Conservation (phyloP, 2,797 vertebrate species). For the Acrossocheilus wenchowensis region DNA sequence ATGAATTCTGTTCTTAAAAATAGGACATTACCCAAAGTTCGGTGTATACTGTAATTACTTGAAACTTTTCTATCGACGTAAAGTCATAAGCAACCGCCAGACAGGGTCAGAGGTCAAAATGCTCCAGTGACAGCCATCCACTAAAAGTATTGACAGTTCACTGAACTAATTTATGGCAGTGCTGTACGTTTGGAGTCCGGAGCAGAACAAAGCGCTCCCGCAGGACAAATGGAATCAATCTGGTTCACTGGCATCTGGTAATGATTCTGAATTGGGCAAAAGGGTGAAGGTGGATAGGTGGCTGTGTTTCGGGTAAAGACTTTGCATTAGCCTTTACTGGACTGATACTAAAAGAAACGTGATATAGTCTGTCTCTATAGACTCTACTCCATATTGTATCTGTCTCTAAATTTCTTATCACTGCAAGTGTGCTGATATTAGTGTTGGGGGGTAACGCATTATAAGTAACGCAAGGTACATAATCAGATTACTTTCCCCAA, state of each 20-base stretch:
- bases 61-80: not conserved
- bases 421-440: not conserved
- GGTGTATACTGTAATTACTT: not conserved
- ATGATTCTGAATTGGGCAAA: slow-evolving; percentile 32
- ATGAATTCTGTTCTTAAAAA: not conserved
- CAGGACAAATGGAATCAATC: slow-evolving; percentile 58
- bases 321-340: not conserved
- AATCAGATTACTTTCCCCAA: too few species aligned
- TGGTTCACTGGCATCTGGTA: slow-evolving; percentile 44
- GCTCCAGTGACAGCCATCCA: slow-evolving; percentile 53
- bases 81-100: slow-evolving; percentile 20
- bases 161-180: slow-evolving; percentile 63
- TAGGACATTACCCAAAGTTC: not conserved
- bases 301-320: not conserved
- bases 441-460: not conserved
- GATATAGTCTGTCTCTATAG: not conserved
- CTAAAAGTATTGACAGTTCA: slow-evolving; percentile 67
- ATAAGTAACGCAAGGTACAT: too few species aligned
- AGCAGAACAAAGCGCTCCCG: slow-evolving; percentile 55
- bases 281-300: slow-evolving; percentile 27
- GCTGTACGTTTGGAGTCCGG: slow-evolving; percentile 40
- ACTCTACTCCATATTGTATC: not conserved
- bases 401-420: not conserved
- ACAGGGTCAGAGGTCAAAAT: slow-evolving; percentile 60
- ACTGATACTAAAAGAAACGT: not conserved